Evolutionary conservation across 2,113 vertebrate genomes (phyloP).

Genomic region (Asarcornis scutulata): DNA sequence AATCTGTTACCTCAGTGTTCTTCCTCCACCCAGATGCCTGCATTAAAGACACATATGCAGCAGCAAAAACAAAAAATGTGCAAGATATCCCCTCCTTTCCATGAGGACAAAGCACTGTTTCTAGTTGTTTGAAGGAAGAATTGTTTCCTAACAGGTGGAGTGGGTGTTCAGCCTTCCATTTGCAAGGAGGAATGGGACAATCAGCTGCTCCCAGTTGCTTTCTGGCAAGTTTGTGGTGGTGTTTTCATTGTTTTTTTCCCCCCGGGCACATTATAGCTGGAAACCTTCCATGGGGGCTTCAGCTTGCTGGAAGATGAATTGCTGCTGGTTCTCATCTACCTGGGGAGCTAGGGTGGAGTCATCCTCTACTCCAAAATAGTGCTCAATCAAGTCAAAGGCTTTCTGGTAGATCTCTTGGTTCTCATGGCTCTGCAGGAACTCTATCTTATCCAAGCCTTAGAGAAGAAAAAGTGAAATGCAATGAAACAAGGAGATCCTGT

Average conservation of each 20-base stretch:
- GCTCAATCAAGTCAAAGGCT: conserved; percentile 96
- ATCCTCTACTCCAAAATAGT: conserved; percentile 96
- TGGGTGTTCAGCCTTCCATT: conserved; percentile 44
- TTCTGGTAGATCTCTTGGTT: conserved; percentile 99
- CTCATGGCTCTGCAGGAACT: conserved; percentile 98
- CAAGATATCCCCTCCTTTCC: conserved; percentile 56
- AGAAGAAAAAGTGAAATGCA: fast-evolving
- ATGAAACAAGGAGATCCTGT: neutral
- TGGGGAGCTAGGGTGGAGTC: conserved; percentile 88
- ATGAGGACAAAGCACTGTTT: conserved; percentile 45
- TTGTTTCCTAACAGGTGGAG: conserved; percentile 28
- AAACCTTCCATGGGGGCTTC: conserved; percentile 99
- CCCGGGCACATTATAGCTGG: conserved; percentile 86
- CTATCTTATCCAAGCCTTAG: conserved; percentile 95
- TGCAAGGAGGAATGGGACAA: conserved; percentile 40
- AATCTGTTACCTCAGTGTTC: conserved; percentile 73
- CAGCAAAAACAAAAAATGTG: conserved; percentile 69
- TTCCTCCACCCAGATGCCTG: conserved; percentile 76
- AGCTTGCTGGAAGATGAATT: conserved; percentile 95
- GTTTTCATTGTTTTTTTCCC: neutral
- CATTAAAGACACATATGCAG: conserved; percentile 71
- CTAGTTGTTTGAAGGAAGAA: conserved; percentile 29
- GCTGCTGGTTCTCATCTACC: conserved; percentile 94
- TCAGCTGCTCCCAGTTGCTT: conserved; percentile 29
- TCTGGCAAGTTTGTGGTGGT: conserved; percentile 47